Evolutionary conservation across 35 echinoderm and acorn worm species (phyloP).

Genomic region (Heliocidaris tuberculata): DNA sequence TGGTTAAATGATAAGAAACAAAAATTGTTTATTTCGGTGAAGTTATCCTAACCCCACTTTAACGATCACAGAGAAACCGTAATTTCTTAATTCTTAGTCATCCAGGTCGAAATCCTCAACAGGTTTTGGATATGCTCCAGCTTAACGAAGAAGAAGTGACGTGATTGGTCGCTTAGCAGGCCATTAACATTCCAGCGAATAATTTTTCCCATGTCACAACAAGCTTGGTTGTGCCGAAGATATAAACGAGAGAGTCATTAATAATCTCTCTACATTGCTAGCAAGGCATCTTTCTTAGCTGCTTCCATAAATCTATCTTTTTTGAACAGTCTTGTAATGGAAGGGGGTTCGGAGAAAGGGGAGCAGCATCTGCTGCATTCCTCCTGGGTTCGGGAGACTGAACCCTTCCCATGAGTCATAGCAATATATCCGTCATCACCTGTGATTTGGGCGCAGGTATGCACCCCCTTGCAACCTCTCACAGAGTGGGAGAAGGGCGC

Average conservation of each 20-base stretch:
- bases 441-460: constrained; percentile 49
- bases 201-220: constrained; percentile 39
- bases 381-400: background rate
- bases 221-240: constrained; percentile 27
- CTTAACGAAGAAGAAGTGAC: background rate
- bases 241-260: constrained; percentile 23
- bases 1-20: background rate
- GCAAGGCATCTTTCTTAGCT: background rate
- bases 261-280: constrained; percentile 15
- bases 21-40: background rate
- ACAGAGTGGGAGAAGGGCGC: constrained; percentile 24
- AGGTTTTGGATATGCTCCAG: constrained; percentile 22
- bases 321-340: background rate
- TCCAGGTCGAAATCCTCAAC: background rate
- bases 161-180: constrained; percentile 22
- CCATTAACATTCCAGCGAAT: constrained; percentile 41
- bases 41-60: background rate
- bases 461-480: constrained; percentile 43
- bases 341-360: background rate
- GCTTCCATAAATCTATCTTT: background rate
- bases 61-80: background rate
- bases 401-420: constrained; percentile 52
- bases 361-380: constrained; percentile 47
- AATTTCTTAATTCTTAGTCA: constrained; percentile 13
- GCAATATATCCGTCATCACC: constrained; percentile 52